Conservation (phyloP, 1,140 invertebrate species). For the Aphaenogaster rudis region DNA sequence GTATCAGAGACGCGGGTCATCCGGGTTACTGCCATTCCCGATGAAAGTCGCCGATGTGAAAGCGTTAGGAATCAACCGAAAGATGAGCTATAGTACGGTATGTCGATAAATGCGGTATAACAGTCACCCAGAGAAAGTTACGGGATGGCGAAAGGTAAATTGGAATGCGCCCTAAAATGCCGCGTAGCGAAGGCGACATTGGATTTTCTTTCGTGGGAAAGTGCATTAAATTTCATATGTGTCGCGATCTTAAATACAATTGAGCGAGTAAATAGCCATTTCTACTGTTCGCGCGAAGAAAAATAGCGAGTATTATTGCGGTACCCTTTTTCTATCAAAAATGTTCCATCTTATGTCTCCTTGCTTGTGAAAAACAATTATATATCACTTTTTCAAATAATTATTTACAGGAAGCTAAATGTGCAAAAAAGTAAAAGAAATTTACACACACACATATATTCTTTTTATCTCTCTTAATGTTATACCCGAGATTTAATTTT, state of each 20-base stretch:
- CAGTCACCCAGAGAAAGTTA: slow-evolving; percentile 40
- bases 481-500: slow-evolving; percentile 3
- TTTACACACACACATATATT: neutral
- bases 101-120: slow-evolving; percentile 58
- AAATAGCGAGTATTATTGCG: neutral
- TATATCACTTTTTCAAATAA: neutral
- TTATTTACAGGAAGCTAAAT: neutral
- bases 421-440: neutral
- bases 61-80: slow-evolving; percentile 28
- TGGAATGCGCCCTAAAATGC: slow-evolving; percentile 32
- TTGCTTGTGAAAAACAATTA: neutral
- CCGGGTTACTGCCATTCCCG: slow-evolving; percentile 46
- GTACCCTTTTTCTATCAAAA: neutral
- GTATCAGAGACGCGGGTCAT: slow-evolving; percentile 47
- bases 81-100: slow-evolving; percentile 18
- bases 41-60: slow-evolving; percentile 52
- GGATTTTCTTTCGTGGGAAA: slow-evolving; percentile 13
- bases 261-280: neutral
- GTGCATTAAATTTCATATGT: slow-evolving; percentile 31
- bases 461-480: neutral
- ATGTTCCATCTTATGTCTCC: neutral
- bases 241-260: slow-evolving; percentile 7
- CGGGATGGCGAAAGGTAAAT: slow-evolving; percentile 36
- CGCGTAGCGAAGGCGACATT: neutral
- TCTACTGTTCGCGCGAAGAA: neutral